Evolutionary conservation across 1,140 invertebrate genomes (phyloP).

Genomic region (Micrasema longulum): DNA sequence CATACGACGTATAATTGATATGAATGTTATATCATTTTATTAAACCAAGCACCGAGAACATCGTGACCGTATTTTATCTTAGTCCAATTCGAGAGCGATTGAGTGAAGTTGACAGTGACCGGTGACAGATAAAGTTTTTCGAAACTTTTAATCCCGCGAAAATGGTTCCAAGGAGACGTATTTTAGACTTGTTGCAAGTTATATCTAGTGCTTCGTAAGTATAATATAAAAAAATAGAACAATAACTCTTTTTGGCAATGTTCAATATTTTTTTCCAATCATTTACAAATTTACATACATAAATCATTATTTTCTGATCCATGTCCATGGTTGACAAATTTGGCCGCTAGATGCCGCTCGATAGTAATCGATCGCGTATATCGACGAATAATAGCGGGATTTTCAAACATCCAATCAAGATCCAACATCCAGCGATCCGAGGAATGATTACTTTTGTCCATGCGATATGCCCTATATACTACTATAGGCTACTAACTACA

Average conservation of each 20-base stretch:
- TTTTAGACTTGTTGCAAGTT: constrained; percentile 62
- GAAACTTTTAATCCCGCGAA: constrained; percentile 40
- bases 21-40: constrained; percentile 10
- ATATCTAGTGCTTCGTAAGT: constrained; percentile 66
- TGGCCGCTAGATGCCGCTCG: constrained; percentile 7
- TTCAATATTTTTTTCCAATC: background rate
- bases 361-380: too few relatives aligned
- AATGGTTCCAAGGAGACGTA: constrained; percentile 62
- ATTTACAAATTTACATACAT: background rate
- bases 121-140: background rate
- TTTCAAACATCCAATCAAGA: too few relatives aligned
- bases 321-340: background rate
- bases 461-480: too few relatives aligned
- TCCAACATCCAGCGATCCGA: too few relatives aligned
- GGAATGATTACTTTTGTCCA: too few relatives aligned
- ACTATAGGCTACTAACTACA: too few relatives aligned
- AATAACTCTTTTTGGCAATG: too few relatives aligned
- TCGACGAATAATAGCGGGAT: too few relatives aligned
- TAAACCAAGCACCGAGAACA: background rate
- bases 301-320: too few relatives aligned
- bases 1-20: background rate
- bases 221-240: background rate
- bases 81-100: constrained; percentile 4
- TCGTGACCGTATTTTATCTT: constrained; percentile 12
- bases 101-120: constrained; percentile 18